Evolutionary conservation across 2,113 vertebrate species (phyloP).

Genomic region (Onychostruthus taczanowskii): DNA sequence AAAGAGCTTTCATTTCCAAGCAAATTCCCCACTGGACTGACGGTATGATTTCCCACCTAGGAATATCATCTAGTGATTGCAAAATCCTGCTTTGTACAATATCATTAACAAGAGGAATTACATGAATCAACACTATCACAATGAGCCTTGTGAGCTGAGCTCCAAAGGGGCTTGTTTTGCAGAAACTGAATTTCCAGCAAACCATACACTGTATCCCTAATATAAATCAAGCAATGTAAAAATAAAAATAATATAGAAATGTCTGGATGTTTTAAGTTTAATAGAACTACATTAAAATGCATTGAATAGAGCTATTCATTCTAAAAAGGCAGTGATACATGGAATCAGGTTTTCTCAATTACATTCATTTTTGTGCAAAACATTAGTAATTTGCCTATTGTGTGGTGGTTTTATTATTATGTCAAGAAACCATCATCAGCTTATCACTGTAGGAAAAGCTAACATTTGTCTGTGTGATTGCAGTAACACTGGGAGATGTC

Average conservation of each 20-base stretch:
- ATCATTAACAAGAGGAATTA: neutral
- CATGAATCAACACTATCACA: neutral
- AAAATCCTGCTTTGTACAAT: neutral
- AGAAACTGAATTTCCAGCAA: neutral
- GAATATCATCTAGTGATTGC: neutral
- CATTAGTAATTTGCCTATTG: conserved; percentile 32
- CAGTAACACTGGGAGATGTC: conserved; percentile 34
- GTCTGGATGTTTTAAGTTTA: neutral
- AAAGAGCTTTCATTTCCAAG: neutral
- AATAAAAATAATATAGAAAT: neutral
- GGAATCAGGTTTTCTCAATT: conserved; percentile 30
- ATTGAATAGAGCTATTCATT: neutral
- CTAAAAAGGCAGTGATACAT: conserved; percentile 1
- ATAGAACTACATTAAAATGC: neutral
- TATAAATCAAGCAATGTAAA: neutral
- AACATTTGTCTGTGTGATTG: conserved; percentile 36
- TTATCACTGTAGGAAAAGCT: conserved; percentile 59
- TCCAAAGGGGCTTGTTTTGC: neutral
- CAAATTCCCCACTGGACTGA: neutral
- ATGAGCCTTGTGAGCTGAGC: neutral
- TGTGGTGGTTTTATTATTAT: conserved; percentile 51
- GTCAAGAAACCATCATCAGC: conserved; percentile 38
- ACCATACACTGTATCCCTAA: neutral
- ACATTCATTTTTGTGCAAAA: conserved; percentile 53
- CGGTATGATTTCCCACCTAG: neutral